A percentile compares a stretch with the other conserved stretches of the same genome.
phyloP scores from a whole-genome alignment of 2,797 vertebrate species.

The Cottoperca gobio region DNA sequence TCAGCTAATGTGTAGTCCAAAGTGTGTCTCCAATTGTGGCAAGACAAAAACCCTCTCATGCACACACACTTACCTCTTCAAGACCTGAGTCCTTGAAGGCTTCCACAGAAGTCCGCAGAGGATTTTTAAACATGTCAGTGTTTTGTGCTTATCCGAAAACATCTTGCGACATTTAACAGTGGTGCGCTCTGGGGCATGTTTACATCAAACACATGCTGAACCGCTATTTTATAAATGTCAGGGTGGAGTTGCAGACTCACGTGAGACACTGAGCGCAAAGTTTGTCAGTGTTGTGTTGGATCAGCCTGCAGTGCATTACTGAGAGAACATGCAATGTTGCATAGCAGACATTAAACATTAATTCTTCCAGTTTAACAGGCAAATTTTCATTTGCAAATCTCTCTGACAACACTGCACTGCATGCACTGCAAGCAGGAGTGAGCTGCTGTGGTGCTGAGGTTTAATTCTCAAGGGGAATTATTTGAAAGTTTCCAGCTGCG shows the following conservation, averaged over 20 bases:
- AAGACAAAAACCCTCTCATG: not conserved
- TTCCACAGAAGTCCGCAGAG: slow-evolving; percentile 32
- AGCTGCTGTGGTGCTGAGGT: slow-evolving; percentile 24
- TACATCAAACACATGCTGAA: slow-evolving; percentile 64
- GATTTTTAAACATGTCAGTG: slow-evolving; percentile 36
- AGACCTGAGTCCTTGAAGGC: slow-evolving; percentile 8
- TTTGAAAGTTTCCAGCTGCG: slow-evolving; percentile 61
- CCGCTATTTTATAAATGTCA: slow-evolving; percentile 70
- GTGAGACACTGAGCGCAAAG: slow-evolving; percentile 33
- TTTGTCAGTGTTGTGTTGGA: slow-evolving; percentile 20
- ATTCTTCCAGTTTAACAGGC: slow-evolving; percentile 24
- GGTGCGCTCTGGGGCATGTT: slow-evolving; percentile 63
- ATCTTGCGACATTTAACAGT: slow-evolving; percentile 71
- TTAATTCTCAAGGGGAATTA: slow-evolving; percentile 34
- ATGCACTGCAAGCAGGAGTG: slow-evolving; percentile 20
- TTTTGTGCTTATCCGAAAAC: slow-evolving; percentile 60
- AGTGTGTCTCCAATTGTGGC: slow-evolving; percentile 11
- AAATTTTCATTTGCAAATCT: slow-evolving; percentile 40
- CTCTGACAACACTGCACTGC: slow-evolving; percentile 14
- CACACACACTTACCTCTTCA: slow-evolving; percentile 17
- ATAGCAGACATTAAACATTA: slow-evolving; percentile 38
- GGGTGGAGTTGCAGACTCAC: slow-evolving; percentile 37
- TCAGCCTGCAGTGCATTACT: slow-evolving; percentile 16
- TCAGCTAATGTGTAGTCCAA: slow-evolving; percentile 4
- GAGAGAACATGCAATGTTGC: slow-evolving; percentile 5